phyloP scores from a whole-genome alignment of 2,113 vertebrate genomes.

The Neogale vison region DNA sequence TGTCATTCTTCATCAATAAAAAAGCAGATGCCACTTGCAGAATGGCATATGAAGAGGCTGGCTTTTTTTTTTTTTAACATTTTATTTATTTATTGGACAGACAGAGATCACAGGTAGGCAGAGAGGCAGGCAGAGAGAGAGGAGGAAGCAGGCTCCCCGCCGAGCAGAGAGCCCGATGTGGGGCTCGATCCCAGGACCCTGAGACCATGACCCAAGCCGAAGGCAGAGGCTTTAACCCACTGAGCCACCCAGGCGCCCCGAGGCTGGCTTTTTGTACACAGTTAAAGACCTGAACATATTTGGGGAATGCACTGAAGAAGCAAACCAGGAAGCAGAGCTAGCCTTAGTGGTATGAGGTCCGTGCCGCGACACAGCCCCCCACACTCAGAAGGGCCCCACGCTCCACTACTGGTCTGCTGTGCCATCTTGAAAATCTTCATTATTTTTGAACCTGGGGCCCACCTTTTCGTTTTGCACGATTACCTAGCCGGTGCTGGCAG shows the following conservation, averaged over 20 bases:
- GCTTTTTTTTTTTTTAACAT: neutral
- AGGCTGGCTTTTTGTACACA: neutral
- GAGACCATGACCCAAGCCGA: too few relatives aligned
- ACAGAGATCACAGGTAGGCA: too few relatives aligned
- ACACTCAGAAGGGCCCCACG: neutral
- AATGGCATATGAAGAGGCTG: neutral
- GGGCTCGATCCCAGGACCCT: too few relatives aligned
- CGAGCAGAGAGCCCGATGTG: too few relatives aligned
- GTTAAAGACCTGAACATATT: neutral
- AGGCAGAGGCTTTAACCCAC: too few relatives aligned
- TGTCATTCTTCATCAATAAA: neutral
- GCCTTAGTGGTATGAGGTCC: neutral
- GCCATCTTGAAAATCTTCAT: neutral
- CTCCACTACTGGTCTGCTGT: too few relatives aligned
- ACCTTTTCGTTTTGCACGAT: neutral
- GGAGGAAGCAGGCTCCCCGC: too few relatives aligned
- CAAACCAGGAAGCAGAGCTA: neutral
- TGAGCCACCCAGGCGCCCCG: too few relatives aligned
- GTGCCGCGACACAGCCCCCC: accelerated
- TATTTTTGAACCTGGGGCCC: neutral
- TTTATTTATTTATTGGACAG: too few relatives aligned
- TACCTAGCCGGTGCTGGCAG: neutral
- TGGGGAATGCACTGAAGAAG: neutral
- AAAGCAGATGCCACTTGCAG: neutral
- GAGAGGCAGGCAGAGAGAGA: too few relatives aligned